A percentile compares a stretch with the other conserved stretches of the same genome.
phyloP scores from a whole-genome alignment of 2,113 vertebrate species.

The Seriola quinqueradiata region DNA sequence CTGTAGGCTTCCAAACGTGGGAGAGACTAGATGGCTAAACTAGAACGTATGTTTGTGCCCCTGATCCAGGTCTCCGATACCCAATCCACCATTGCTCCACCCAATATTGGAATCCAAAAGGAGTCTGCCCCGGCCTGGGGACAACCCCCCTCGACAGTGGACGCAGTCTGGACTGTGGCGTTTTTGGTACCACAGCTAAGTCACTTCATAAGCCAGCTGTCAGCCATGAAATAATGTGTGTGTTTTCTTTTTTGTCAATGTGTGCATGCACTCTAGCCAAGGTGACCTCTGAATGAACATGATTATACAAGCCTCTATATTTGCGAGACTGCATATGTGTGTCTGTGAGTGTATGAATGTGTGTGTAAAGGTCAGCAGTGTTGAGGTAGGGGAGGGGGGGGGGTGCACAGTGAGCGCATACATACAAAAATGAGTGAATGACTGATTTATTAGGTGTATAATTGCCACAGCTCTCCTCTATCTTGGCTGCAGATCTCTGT shows the following conservation, averaged over 20 bases:
- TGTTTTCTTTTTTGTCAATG: not conserved
- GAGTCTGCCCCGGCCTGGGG: conserved; percentile 15
- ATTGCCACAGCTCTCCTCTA: conserved; percentile 61
- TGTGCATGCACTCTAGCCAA: conserved; percentile 29
- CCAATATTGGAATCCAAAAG: conserved; percentile 49
- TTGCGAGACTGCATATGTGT: conserved; percentile 3
- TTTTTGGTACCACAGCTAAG: conserved; percentile 35
- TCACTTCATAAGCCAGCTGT: conserved; percentile 58
- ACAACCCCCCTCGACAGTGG: not conserved
- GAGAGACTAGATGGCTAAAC: conserved; percentile 56
- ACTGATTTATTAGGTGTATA: conserved; percentile 80
- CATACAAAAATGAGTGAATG: conserved; percentile 67
- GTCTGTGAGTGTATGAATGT: conserved; percentile 19
- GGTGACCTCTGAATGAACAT: conserved; percentile 35
- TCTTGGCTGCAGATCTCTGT: conserved; percentile 65
- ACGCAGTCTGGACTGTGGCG: conserved; percentile 10
- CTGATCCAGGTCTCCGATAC: conserved; percentile 34
- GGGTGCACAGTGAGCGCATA: conserved; percentile 41
- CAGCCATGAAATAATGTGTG: conserved; percentile 36
- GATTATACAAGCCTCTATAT: conserved; percentile 40
- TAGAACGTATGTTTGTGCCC: conserved; percentile 41
- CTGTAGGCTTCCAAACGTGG: conserved; percentile 28
- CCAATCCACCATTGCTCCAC: conserved; percentile 39
- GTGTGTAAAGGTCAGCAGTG: conserved; percentile 41
- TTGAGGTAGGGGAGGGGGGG: not conserved